A percentile compares a stretch with the other conserved stretches of the same genome.
phyloP scores from a whole-genome alignment of 1,140 invertebrate genomes.

The Drosophila carrolli region DNA sequence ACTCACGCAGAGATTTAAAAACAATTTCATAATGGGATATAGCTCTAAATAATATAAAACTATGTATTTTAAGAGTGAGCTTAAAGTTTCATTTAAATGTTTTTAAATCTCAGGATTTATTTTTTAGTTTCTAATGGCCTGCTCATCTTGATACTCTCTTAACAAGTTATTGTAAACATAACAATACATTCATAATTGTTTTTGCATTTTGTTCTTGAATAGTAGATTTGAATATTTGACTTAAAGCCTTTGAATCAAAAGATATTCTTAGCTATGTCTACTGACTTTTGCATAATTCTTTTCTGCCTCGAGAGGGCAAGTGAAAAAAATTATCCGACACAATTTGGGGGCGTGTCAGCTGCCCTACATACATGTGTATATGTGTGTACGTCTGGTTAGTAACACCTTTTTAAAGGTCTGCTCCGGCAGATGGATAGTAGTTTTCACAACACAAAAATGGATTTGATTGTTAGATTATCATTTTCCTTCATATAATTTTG shows the following conservation, averaged over 20 bases:
- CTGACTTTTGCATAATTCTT: too few relatives aligned
- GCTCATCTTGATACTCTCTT: background rate
- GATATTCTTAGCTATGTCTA: too few relatives aligned
- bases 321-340: background rate
- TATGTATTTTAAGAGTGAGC: too few relatives aligned
- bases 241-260: too few relatives aligned
- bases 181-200: too few relatives aligned
- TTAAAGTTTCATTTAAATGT: background rate
- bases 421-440: background rate
- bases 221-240: too few relatives aligned
- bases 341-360: conserved; percentile 3
- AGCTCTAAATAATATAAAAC: background rate
- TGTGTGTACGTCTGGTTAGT: background rate
- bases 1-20: background rate
- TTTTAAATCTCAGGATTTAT: background rate
- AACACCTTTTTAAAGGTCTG: background rate
- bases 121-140: background rate
- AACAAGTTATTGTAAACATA: too few relatives aligned
- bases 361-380: background rate
- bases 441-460: background rate
- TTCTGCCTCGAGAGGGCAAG: background rate
- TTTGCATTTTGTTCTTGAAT: too few relatives aligned
- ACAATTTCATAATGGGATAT: background rate
- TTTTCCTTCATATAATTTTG: too few relatives aligned
- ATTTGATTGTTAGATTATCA: too few relatives aligned